Evolutionary conservation across 2,888 invertebrate genomes (phyloP).

Genomic region (Caenorhabditis virilis): DNA sequence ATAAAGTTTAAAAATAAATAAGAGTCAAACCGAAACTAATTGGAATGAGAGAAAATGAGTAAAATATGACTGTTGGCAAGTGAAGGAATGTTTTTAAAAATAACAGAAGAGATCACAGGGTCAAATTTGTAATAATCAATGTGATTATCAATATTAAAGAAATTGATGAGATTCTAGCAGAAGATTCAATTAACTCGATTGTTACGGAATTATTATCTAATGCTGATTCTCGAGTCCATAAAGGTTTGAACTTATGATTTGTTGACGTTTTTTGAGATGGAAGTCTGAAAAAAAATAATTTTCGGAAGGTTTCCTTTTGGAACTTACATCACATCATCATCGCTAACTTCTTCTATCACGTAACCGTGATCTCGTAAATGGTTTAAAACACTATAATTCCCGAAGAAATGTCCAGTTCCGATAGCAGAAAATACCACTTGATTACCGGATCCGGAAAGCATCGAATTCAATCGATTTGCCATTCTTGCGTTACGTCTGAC

Average conservation of each 20-base stretch:
- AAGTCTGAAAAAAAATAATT: neutral
- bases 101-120: constrained; percentile 1
- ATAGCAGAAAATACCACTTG: constrained; percentile 73
- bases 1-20: no score
- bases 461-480: constrained; percentile 70
- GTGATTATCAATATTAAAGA: neutral
- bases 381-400: constrained; percentile 40
- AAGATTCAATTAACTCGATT: constrained; percentile 14
- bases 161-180: neutral
- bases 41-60: no score
- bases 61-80: no score
- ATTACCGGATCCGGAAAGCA: constrained; percentile 70
- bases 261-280: neutral
- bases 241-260: constrained; percentile 10
- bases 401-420: constrained; percentile 71
- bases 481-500: constrained; percentile 72
- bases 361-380: constrained; percentile 38
- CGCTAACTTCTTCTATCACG: constrained; percentile 22
- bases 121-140: neutral
- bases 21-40: no score
- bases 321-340: constrained; percentile 38
- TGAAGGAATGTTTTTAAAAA: no score
- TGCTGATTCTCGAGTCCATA: constrained; percentile 19
- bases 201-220: constrained; percentile 11
- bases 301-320: no score